Conservation (phyloP, 2,797 vertebrate genomes). For the Phoeniculus purpureus region DNA sequence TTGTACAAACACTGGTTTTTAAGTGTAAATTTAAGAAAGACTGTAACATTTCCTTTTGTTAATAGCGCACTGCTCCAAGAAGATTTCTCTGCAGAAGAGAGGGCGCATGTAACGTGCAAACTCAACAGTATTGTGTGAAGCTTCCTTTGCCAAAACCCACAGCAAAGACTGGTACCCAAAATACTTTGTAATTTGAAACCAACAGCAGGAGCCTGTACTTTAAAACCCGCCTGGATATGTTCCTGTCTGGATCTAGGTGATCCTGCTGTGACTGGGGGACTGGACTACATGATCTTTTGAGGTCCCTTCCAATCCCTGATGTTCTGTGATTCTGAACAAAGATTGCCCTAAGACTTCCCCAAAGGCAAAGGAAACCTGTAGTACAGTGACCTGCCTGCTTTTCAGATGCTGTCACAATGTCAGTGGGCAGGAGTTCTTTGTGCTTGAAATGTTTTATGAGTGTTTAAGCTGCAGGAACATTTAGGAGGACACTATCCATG, state of each 20-base stretch:
- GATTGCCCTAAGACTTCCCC: not conserved
- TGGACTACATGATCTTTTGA: too few relatives aligned
- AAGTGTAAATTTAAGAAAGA: not conserved
- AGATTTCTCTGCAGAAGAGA: not conserved
- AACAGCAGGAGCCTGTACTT: too few relatives aligned
- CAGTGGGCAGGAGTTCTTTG: not conserved
- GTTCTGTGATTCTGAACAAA: not conserved
- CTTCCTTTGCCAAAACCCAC: not conserved
- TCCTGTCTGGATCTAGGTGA: too few relatives aligned
- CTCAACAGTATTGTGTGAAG: not conserved
- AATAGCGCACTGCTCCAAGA: not conserved
- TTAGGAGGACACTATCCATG: not conserved
- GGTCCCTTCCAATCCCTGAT: too few relatives aligned
- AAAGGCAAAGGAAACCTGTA: accelerated
- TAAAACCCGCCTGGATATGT: too few relatives aligned
- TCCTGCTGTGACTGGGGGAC: too few relatives aligned
- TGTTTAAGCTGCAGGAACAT: not conserved
- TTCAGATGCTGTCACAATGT: not conserved
- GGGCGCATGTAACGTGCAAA: not conserved
- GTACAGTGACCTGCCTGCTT: not conserved
- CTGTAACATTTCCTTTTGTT: not conserved
- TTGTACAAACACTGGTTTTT: not conserved
- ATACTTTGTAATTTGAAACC: not conserved
- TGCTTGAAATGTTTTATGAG: not conserved
- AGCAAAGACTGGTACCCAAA: not conserved